Base-by-base conservation (phyloP, 2,888 invertebrate species). In the Hydrotaea diabolus region DNA sequence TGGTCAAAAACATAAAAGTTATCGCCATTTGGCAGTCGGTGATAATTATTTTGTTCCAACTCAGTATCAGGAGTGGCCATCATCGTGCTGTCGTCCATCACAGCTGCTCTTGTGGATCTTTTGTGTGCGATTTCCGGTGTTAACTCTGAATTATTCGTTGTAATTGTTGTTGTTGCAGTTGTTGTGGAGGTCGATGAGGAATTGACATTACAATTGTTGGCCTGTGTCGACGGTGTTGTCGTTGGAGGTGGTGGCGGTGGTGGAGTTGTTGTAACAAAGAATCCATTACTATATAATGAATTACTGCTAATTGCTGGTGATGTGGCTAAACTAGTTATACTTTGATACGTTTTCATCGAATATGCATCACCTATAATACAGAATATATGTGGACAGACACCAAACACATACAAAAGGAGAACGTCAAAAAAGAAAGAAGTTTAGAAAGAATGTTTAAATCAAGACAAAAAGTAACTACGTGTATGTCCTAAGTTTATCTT, bases 281-380 rank as follows among this genome's bases (percentile, higher is more conserved):
- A 91, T 80, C 91, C 90, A 88, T 91, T 92, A 89, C 92, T 92
- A 89, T 90, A 90, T 69, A 92, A 87, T 80, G 92, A 92, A 88
- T 91, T 90, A 89, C 90, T 91, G 89, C 92, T 92, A 86, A 91
- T 90, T 85, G 92, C 92, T 87, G 91, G 89, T 83, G 92, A 92
- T 85, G 92, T 92, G 86, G 92, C 92, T 91, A 92, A 91, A 89
- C 92, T 92, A 90, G 92, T 92, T 87, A 90, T 90, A 90, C 92
- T 92, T 90, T 92, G 92, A 91, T 91, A 92, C 73, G 92, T 92
- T 92, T 92, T 92, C 91, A 92, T 91, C 88, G 92, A 92, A 89
- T 91, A 91, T 88, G 92, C 92, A 69, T 69, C 69, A 46, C 69
- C 69, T 69, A 69, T 46, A 69, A 46, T n/a, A 69, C 39, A 46